These are phyloP conservation scores for Digitonthophagus gazella DNA, from an alignment of 2,888 invertebrate species.

Conservation along the genomic window DNA sequence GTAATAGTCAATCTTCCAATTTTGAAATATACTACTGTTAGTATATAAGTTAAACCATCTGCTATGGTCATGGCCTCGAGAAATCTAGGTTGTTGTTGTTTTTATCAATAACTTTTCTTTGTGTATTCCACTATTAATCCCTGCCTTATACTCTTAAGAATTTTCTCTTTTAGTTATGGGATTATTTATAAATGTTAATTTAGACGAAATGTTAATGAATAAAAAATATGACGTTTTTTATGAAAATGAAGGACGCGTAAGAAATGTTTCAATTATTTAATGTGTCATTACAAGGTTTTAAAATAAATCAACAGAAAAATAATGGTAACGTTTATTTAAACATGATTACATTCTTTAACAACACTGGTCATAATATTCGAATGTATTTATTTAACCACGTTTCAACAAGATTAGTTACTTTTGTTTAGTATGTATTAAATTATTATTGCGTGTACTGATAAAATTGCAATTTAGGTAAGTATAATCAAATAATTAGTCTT, in stretches of 20 bases:
- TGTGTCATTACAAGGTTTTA: background rate
- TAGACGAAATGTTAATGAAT: too few relatives aligned
- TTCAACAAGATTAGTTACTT: background rate
- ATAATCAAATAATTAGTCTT: background rate
- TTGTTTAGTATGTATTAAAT: background rate
- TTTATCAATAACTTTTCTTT: too few relatives aligned
- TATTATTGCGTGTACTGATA: background rate
- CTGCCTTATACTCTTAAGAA: too few relatives aligned
- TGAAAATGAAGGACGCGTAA: too few relatives aligned
- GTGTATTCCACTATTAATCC: too few relatives aligned
- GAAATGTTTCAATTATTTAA: background rate
- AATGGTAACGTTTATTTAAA: background rate
- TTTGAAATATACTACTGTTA: background rate
- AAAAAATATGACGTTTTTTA: too few relatives aligned
- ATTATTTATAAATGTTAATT: too few relatives aligned
- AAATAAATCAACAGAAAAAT: background rate
- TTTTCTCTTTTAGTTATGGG: too few relatives aligned
- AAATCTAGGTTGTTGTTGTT: too few relatives aligned
- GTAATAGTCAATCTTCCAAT: background rate
- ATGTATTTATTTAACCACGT: background rate
- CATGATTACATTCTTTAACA: background rate
- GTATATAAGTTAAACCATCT: background rate
- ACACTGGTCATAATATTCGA: background rate
- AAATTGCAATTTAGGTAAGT: background rate
- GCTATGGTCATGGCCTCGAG: background rate